phyloP scores from a whole-genome alignment of 1,140 invertebrate genomes.

The Trypoxylus dichotomus region DNA sequence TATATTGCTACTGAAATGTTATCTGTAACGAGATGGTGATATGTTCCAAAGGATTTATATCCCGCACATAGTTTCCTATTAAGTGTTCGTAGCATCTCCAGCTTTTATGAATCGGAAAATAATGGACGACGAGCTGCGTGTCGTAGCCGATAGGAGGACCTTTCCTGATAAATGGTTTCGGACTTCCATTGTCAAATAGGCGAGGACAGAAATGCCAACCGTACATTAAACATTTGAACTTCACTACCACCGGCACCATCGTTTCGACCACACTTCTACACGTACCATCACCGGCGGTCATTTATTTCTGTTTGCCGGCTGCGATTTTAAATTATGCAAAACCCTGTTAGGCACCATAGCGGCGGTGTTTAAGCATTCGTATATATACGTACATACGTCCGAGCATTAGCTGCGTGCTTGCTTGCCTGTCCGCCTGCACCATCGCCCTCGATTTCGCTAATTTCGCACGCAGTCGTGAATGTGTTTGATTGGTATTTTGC shows the following conservation, averaged over 20 bases:
- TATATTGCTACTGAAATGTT: background rate
- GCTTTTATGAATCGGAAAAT: constrained; percentile 21
- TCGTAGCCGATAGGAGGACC: background rate
- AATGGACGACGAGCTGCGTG: constrained; percentile 1
- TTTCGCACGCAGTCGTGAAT: background rate
- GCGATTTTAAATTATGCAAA: background rate
- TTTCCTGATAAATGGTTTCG: constrained; percentile 3
- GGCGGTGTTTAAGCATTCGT: background rate
- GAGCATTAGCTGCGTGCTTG: background rate
- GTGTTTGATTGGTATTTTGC: background rate
- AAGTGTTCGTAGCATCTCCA: background rate
- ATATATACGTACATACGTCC: background rate
- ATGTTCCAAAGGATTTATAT: background rate
- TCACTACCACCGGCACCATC: background rate
- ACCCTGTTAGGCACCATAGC: background rate
- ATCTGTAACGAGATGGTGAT: background rate
- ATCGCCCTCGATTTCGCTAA: background rate
- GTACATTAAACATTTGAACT: constrained; percentile 19
- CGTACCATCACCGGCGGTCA: background rate
- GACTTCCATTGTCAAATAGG: background rate
- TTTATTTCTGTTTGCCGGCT: background rate
- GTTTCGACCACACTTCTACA: background rate
- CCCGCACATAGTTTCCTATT: background rate
- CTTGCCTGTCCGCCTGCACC: background rate
- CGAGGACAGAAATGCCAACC: constrained; percentile 5